Base-by-base conservation (phyloP, 2,888 invertebrate species). In the Chymomyza amoena region DNA sequence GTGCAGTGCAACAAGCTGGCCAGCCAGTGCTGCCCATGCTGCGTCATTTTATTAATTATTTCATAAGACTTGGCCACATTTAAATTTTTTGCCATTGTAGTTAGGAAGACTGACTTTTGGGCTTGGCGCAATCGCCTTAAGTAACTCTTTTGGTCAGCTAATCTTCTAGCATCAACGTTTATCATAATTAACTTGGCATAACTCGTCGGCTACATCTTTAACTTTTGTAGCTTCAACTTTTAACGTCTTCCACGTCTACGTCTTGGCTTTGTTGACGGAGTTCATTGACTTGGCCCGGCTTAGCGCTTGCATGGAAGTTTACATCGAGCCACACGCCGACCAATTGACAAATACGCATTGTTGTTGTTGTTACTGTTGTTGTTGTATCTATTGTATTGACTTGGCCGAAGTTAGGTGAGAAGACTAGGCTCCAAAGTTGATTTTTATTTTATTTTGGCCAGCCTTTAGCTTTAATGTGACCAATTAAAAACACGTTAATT, bases 401-500 rank as follows among this genome's bases (percentile, higher is more conserved):
- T 25, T 25, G 2, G 25, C 25, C 32, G 6, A 7, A 32, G 7
- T 32, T 32, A 7, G 32, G 39, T 45, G 39, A 10, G 39, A 45
- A 45, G 39, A 45, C 10, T 45, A 45, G 39, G 39, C 13, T 13
- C 39, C 39, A 10, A 45, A 54, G 7, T 16, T 51, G 9, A 6
- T 16, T 51, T 51, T 51, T 51, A 5, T 32, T 5, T 51, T 51
- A 1, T 20, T 57, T 57, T 57, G 56, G 10, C 56, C 51, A 51
- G 51, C 9, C 16, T 20, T 54, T 16, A 13, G 13, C 20, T 57
- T 25, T 28, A 57, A 57, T 25, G 57, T 57, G 68, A 66, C 77
- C 80, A 82, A 85, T 82, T 77, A 85, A 82, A 85, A 82, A 82
- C 76, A 83, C 83, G 83, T 83, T 83, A 83, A 83, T 83, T 83